Evolutionary conservation across 1,140 invertebrate genomes (phyloP), one percentile per base, ranked within the genome.

Genomic region (Drosophila sucinea): DNA sequence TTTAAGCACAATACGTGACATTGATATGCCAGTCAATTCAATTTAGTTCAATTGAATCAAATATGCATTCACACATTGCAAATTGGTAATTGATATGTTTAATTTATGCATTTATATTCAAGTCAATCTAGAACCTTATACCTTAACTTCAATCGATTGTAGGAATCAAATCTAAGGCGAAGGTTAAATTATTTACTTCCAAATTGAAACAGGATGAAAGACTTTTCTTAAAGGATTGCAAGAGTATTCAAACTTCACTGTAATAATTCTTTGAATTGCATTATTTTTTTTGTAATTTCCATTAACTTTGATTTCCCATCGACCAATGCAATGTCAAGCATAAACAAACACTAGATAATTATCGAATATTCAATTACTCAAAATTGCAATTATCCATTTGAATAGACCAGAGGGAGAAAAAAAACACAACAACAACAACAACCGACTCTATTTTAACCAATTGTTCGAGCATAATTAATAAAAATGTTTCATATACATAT

Each of bases 361-460:
- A 70, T 72, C 67, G 65, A 51, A 73, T 86, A 76, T 79, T 86
- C 79, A 86, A 86, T 86, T 86, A 81, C 57, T 70, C 58, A 70
- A 55, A 51, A 77, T 35, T 17, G 68, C 62, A 86, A 75, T 81
- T 74, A 70, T 51, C 71, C 76, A 65, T 71, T 73, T 80, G 60
- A 73, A 83, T 84, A 55, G 58, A 35, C 65, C 62, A 44, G 25
- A 17, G 61, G 73, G 64, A 60, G 25, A 51, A 62, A 23, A 23
- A 23, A 5, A 7, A 23, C 23, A 23, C 5, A 23, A 7, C 23
- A 6, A 44, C 1, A 27, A 23, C 2, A 23, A 23, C 5, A 47
- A 38, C 10, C 17, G 7, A 6, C 3, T 47, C 2, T 23, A 23
- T 7, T 65, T 69, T 61, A 70, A 68, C 78, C 81, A 76, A 77